Conservation (phyloP, 1,140 invertebrate genomes). For the Wasmannia auropunctata region DNA sequence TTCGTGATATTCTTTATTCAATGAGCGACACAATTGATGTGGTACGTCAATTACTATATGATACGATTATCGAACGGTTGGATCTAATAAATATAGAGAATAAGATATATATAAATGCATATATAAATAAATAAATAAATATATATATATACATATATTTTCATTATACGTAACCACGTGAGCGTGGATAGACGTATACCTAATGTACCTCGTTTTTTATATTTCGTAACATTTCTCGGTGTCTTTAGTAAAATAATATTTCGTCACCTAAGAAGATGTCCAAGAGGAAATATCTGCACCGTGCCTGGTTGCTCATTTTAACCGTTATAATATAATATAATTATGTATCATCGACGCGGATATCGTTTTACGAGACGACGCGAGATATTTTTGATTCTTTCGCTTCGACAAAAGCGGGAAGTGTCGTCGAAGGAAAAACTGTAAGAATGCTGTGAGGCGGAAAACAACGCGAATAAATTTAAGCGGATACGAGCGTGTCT, state of each 20-base stretch:
- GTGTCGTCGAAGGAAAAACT: neutral
- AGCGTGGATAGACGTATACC: slow-evolving; percentile 18
- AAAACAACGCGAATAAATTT: neutral
- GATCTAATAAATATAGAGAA: neutral
- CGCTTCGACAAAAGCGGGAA: neutral
- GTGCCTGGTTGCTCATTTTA: slow-evolving; percentile 37
- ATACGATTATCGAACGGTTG: slow-evolving; percentile 18
- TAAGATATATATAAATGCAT: slow-evolving; percentile 36
- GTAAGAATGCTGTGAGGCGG: neutral
- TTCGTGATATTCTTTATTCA: too few species aligned
- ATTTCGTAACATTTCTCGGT: slow-evolving; percentile 41
- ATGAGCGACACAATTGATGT: neutral
- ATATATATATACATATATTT: slow-evolving; percentile 47
- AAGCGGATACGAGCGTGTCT: neutral
- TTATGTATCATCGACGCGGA: slow-evolving; percentile 44
- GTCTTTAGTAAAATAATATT: slow-evolving; percentile 37
- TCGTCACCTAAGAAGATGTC: slow-evolving; percentile 25
- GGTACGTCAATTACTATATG: slow-evolving; percentile 44
- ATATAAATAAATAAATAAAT: too few species aligned
- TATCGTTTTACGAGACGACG: slow-evolving; percentile 29
- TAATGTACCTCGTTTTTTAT: slow-evolving; percentile 52
- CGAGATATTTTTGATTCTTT: neutral
- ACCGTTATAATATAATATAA: slow-evolving; percentile 30
- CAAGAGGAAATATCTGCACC: slow-evolving; percentile 39
- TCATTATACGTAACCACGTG: slow-evolving; percentile 22